Base-by-base conservation (phyloP, 2,888 invertebrate species). In the Eristalinus sepulchralis region DNA sequence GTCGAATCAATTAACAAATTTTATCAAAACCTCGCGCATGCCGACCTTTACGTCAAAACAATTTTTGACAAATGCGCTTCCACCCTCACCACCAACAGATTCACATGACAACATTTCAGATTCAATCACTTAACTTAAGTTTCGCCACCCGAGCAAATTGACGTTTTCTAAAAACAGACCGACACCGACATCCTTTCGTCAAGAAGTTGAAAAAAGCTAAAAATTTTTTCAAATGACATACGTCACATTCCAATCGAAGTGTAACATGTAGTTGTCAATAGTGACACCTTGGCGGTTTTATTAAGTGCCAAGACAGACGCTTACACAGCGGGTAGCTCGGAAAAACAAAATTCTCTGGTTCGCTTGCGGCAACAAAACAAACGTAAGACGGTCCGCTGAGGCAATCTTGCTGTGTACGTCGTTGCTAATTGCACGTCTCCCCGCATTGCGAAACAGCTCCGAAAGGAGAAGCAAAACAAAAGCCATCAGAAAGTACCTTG, bases 191-290 rank as follows among this genome's bases (percentile, higher is more conserved):
- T 24, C 57, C 60, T 17, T 47, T n/a, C 39, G n/a, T 36, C 36
- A 10, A 11, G 11, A 8, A 17, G 17, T 17, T 5, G 47, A 47
- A 47, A 47, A 47, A 47, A 17, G 60, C 39, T 17, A 22, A 11
- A 20, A 59, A n/a, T n/a, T 70, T 59, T 34, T 10, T 59, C 17
- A 4, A 36, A 70, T 53, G 31, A 22, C 68, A 27, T 2, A 27
- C 31, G 57, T 34, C 17, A 34, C 31, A 68, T 68, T 59, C 36
- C 71, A 17, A 27, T 71, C 27, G 5, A 70, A 31, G 17, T 60
- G 36, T 31, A 71, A 62, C 71, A 62, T 62, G 31, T 36, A 59
- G 57, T 57, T 36, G 70, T 70, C 70, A 70, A 59, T 20, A 60
- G 47, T 22, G 20, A 71, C 31, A 17, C 22, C 39, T 31, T 20